Percentiles rank a stretch among this genome's conserved stretches.
Conservation (phyloP, 2,113 vertebrate genomes). For the Psephotus haematonotus region DNA sequence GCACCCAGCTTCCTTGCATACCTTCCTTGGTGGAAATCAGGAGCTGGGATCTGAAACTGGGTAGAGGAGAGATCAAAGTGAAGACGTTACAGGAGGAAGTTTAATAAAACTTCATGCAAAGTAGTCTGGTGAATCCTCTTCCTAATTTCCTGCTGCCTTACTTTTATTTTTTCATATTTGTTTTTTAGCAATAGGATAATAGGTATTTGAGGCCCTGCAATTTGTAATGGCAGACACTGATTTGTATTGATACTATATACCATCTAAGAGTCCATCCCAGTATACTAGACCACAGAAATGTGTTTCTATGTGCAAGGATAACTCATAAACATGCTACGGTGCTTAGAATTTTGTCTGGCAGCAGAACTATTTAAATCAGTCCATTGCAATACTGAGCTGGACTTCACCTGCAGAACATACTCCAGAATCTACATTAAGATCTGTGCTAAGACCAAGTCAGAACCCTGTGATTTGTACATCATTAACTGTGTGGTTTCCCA, state of each 20-base stretch:
- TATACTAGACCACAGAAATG: background rate
- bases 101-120: constrained; percentile 25
- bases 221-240: background rate
- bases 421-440: background rate
- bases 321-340: background rate
- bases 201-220: background rate
- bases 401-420: background rate
- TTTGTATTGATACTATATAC: background rate
- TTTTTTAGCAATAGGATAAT: background rate
- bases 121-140: background rate
- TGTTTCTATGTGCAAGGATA: background rate
- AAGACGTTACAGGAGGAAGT: background rate
- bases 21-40: background rate
- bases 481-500: background rate
- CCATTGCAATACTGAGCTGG: background rate
- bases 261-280: background rate
- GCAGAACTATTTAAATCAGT: background rate
- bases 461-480: background rate
- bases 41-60: constrained; percentile 17
- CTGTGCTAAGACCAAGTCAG: background rate
- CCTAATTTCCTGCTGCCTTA: background rate
- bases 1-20: background rate
- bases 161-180: background rate
- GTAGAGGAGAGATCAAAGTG: constrained; percentile 23
- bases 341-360: background rate